Evolutionary conservation across 2,888 invertebrate genomes (phyloP).

Genomic region (Drosophila infuscata): DNA sequence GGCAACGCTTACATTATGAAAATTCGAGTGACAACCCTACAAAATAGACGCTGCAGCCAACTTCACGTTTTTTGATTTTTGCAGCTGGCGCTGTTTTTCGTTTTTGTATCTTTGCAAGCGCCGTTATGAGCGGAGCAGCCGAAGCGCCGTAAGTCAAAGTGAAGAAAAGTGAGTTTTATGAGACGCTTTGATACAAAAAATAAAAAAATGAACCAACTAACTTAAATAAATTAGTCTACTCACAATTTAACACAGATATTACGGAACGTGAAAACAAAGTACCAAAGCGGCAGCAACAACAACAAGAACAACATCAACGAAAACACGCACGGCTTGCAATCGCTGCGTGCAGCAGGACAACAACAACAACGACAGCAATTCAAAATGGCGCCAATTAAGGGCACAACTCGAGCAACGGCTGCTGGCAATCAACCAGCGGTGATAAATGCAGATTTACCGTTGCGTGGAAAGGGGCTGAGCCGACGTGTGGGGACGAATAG

Average conservation of each 20-base stretch:
- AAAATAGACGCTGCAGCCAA: conserved; percentile 60
- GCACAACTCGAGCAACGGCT: conserved; percentile 73
- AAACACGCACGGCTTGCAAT: conserved; percentile 27
- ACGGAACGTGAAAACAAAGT: conserved; percentile 21
- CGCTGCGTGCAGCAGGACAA: conserved; percentile 47
- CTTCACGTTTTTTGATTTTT: conserved; percentile 45
- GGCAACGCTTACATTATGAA: conserved; percentile 27
- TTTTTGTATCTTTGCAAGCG: conserved; percentile 74
- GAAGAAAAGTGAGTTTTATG: conserved; percentile 56
- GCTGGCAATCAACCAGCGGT: conserved; percentile 40
- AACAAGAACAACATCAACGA: conserved; percentile 10
- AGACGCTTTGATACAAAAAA: conserved; percentile 28
- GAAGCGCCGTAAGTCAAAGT: conserved; percentile 65
- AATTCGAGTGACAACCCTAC: conserved; percentile 39
- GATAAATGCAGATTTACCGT: conserved; percentile 69
- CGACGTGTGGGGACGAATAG: conserved; percentile 54
- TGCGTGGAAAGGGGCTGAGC: conserved; percentile 77
- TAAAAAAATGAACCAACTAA: conserved; percentile 23
- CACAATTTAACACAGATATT: conserved; percentile 29
- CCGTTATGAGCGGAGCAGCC: conserved; percentile 76
- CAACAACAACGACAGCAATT: conserved; percentile 47
- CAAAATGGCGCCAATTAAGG: conserved; percentile 84
- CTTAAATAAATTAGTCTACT: conserved; percentile 12
- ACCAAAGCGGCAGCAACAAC: conserved; percentile 16
- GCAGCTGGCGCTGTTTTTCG: conserved; percentile 72